These are phyloP conservation scores for Platysteira castanea DNA, from an alignment of 2,113 vertebrate genomes.

Conservation along the genomic window DNA sequence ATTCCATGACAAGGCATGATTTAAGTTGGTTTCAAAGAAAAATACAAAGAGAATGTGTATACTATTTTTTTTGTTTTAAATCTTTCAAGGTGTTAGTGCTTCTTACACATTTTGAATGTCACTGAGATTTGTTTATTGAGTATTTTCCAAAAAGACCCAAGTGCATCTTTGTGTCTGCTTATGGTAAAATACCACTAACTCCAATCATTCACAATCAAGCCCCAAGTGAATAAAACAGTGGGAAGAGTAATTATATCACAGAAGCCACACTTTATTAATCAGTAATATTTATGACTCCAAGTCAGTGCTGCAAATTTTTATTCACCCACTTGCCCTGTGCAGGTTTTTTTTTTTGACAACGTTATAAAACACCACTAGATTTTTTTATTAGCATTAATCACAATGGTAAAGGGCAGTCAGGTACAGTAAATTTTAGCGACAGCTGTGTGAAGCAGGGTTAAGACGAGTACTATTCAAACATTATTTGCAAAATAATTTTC, in stretches of 20 bases:
- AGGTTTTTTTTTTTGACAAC: not conserved
- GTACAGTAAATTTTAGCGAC: conserved; percentile 15
- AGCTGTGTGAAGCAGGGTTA: not conserved
- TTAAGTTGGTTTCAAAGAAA: not conserved
- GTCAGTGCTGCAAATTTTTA: not conserved
- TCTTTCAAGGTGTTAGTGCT: not conserved
- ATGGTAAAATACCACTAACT: not conserved
- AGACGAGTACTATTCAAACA: not conserved
- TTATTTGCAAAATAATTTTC: not conserved
- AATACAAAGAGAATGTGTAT: not conserved
- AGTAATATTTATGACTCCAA: conserved; percentile 12
- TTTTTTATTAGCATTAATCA: not conserved
- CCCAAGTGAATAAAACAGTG: not conserved
- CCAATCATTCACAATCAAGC: not conserved
- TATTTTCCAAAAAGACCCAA: not conserved
- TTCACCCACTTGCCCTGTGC: not conserved
- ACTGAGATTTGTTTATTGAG: not conserved
- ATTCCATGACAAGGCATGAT: not conserved
- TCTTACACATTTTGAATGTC: not conserved
- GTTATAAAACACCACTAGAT: not conserved
- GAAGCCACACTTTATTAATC: not conserved
- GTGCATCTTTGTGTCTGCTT: not conserved
- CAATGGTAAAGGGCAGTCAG: not conserved
- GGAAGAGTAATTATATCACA: not conserved
- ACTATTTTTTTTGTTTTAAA: not conserved